A percentile compares a stretch with the other conserved stretches of the same genome.
Conservation (phyloP, 2,797 vertebrate species). For the Helicolenus hilgendorfi region DNA sequence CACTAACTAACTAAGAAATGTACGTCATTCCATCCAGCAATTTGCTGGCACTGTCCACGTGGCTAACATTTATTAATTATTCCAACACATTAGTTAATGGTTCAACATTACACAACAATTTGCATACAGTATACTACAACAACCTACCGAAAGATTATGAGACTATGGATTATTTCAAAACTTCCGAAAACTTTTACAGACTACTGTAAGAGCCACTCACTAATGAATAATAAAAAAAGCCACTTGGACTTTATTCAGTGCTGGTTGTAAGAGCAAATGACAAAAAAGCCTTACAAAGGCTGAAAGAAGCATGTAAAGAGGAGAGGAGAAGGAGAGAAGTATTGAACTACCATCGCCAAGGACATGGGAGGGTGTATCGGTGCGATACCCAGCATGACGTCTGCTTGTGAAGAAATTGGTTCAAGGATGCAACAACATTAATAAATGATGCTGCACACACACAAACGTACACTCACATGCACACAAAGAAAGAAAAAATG, state of each 20-base stretch:
- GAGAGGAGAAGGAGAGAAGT: background rate
- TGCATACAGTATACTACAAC: background rate
- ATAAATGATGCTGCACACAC: conserved; percentile 66
- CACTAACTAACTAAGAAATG: background rate
- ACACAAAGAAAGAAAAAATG: conserved; percentile 5
- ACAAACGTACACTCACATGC: conserved; percentile 8
- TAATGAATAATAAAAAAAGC: background rate
- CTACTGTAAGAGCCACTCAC: background rate
- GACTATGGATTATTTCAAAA: background rate
- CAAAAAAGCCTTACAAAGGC: conserved; percentile 18
- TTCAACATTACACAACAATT: background rate
- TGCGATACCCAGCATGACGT: conserved; percentile 53
- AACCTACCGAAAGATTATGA: background rate
- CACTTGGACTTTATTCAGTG: background rate
- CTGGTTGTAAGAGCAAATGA: background rate
- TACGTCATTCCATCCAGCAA: background rate
- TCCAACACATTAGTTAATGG: background rate
- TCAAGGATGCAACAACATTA: conserved; percentile 71
- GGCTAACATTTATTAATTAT: background rate
- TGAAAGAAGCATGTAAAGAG: conserved; percentile 7
- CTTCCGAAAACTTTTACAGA: background rate
- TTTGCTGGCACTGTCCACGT: background rate
- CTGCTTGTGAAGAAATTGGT: conserved; percentile 63
- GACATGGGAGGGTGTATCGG: conserved; percentile 53
- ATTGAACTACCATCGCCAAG: conserved; percentile 62